Percentiles rank a stretch among this genome's conserved stretches.
Conservation (phyloP, 2,797 vertebrate genomes). For the Psittacula derbiana region DNA sequence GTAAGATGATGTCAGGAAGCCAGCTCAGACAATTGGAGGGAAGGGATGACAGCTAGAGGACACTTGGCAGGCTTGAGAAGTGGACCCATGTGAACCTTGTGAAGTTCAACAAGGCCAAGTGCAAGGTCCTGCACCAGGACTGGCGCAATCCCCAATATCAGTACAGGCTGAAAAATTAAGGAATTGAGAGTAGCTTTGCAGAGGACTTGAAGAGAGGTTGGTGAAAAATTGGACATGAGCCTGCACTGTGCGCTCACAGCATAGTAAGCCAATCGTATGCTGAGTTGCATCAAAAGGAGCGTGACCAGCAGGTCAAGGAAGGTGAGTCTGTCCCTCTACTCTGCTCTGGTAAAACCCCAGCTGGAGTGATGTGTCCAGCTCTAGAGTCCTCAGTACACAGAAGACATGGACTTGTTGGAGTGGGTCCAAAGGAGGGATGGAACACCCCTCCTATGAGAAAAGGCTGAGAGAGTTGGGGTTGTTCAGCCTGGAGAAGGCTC, state of each 20-base stretch:
- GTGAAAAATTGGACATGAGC: not conserved
- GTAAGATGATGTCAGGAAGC: not conserved
- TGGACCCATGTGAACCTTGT: not conserved
- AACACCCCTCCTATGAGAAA: not conserved
- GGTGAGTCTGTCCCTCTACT: not conserved
- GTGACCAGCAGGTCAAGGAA: not conserved
- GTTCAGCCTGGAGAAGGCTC: not conserved
- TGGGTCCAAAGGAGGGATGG: not conserved
- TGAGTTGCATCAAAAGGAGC: not conserved
- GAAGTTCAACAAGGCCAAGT: not conserved
- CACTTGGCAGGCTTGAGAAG: not conserved
- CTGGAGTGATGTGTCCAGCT: not conserved
- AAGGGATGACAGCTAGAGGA: not conserved
- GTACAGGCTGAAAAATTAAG: not conserved
- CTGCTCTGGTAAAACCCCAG: not conserved
- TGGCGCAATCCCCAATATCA: rapidly evolving
- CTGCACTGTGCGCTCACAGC: rapidly evolving
- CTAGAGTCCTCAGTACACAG: not conserved
- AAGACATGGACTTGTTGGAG: not conserved
- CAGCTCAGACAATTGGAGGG: not conserved
- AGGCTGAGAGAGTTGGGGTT: not conserved
- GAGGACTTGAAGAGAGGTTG: not conserved
- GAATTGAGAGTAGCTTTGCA: not conserved
- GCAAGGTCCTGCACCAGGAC: not conserved
- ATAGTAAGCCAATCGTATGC: rapidly evolving